Conservation (phyloP, 2,888 invertebrate genomes). For the Parascotia fuliginaria region DNA sequence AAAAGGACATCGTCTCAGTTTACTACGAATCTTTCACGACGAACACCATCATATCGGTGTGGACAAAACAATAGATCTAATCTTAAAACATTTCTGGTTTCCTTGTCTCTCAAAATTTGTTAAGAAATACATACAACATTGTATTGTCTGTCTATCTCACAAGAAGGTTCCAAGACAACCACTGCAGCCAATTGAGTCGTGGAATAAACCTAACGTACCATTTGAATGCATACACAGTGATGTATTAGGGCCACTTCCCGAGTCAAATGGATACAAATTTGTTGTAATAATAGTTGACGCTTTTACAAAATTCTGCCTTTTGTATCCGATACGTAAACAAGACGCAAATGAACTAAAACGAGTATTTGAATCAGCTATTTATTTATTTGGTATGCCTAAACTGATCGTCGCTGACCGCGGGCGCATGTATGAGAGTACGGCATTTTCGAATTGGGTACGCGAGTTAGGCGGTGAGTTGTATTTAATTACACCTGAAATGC, state of each 20-base stretch:
- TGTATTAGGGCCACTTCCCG: background rate
- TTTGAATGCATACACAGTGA: background rate
- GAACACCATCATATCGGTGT: conserved; percentile 30
- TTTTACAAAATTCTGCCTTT: background rate
- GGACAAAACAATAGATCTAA: conserved; percentile 27
- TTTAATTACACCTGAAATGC: background rate
- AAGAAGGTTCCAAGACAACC: conserved; percentile 15
- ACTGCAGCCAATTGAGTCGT: background rate
- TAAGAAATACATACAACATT: conserved; percentile 28
- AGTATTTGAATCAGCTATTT: background rate
- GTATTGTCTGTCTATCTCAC: conserved; percentile 25
- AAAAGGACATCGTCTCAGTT: no score
- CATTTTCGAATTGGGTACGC: background rate
- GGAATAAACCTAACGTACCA: background rate
- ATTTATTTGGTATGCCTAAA: conserved; percentile 2
- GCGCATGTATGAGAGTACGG: background rate
- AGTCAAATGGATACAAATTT: background rate
- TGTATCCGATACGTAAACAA: background rate
- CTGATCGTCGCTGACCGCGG: background rate
- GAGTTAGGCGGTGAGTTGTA: background rate
- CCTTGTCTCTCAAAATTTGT: conserved; percentile 26
- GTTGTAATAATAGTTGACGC: background rate
- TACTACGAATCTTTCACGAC: conserved; percentile 35
- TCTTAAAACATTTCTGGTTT: conserved; percentile 39
- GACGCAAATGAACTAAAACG: background rate